phyloP scores from a whole-genome alignment of 1,140 invertebrate species.

The Bombyx mori region ASM3026992v2 NC_085111.1:15305001-15305500 shows the following conservation, averaged over 20 bases:
- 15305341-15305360: neutral
- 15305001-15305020: slow-evolving; percentile 70
- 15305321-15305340: neutral
- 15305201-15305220: too few species aligned
- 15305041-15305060: slow-evolving; percentile 27
- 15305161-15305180: slow-evolving; percentile 47
- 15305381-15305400: too few species aligned
- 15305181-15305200: slow-evolving; percentile 32
- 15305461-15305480: too few species aligned
- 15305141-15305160: slow-evolving; percentile 47
- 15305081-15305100: slow-evolving; percentile 42
- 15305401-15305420: too few species aligned
- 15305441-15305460: too few species aligned
- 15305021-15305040: slow-evolving; percentile 64
- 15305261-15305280: neutral
- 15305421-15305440: too few species aligned
- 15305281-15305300: neutral
- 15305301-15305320: neutral
- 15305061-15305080: slow-evolving; percentile 59
- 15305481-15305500: too few species aligned
- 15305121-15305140: slow-evolving; percentile 49
- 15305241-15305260: too few species aligned
- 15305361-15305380: too few species aligned
- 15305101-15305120: slow-evolving; percentile 44
- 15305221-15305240: too few species aligned